A percentile compares a stretch with the other conserved stretches of the same genome.
These are phyloP conservation scores for Pachyramphus minor DNA, from an alignment of 2,113 vertebrate genomes.

Conservation along the genomic window DNA sequence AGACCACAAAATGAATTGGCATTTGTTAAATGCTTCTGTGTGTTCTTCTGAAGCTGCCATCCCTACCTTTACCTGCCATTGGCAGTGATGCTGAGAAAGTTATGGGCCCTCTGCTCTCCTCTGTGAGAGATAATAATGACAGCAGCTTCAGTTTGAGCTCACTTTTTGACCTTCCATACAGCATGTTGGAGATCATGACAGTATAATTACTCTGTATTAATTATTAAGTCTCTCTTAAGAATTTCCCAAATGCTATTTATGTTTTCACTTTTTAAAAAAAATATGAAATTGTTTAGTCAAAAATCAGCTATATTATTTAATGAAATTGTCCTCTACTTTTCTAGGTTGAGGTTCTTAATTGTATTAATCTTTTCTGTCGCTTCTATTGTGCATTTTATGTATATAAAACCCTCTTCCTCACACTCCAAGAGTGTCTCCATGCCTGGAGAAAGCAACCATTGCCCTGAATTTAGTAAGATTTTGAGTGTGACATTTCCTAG, in stretches of 20 bases:
- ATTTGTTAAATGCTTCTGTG: background rate
- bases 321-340: background rate
- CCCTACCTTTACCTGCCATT: background rate
- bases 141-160: background rate
- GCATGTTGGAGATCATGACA: background rate
- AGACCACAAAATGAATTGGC: background rate
- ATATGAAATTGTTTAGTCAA: background rate
- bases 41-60: background rate
- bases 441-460: background rate
- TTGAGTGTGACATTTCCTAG: too few species aligned
- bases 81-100: fast-evolving
- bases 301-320: background rate
- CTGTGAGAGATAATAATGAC: background rate
- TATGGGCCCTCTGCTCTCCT: background rate
- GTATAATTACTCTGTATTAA: background rate
- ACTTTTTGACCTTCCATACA: background rate
- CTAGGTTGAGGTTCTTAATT: background rate
- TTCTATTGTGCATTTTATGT: background rate
- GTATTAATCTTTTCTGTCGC: background rate
- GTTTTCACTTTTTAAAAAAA: background rate
- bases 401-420: background rate
- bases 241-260: background rate
- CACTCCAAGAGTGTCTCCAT: background rate
- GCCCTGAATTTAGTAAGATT: too few species aligned
- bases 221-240: background rate